Conservation (phyloP, 2,888 invertebrate species). For the Drosophila robusta region DNA sequence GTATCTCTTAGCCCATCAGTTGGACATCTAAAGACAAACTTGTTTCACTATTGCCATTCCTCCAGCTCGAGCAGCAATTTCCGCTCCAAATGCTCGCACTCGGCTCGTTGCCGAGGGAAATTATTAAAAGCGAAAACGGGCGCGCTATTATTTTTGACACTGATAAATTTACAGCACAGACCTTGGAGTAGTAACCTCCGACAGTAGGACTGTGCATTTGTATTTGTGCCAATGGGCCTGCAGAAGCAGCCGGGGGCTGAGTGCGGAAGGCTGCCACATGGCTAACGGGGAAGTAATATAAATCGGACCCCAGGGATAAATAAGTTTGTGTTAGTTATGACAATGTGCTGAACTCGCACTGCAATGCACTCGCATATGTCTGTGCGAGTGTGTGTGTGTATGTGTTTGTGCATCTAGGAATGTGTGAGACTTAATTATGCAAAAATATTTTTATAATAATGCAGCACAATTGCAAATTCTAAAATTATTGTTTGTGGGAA, state of each 20-base stretch:
- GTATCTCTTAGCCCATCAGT: slow-evolving; percentile 6
- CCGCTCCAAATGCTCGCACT: slow-evolving; percentile 73
- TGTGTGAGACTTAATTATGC: slow-evolving; percentile 56
- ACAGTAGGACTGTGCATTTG: slow-evolving; percentile 30
- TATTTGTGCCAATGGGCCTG: slow-evolving; percentile 31
- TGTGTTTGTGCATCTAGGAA: slow-evolving; percentile 12
- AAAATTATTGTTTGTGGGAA: slow-evolving; percentile 2
- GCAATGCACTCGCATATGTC: slow-evolving; percentile 51
- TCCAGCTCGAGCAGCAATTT: slow-evolving; percentile 69
- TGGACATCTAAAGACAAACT: not conserved
- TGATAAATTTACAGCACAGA: slow-evolving; percentile 76
- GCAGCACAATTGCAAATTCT: slow-evolving; percentile 31
- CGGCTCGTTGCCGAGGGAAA: slow-evolving; percentile 70
- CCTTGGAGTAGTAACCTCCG: slow-evolving; percentile 73
- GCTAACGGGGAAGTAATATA: slow-evolving; percentile 78
- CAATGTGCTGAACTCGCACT: slow-evolving; percentile 48
- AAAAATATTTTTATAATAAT: slow-evolving; percentile 51
- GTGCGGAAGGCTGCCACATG: slow-evolving; percentile 36
- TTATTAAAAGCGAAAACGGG: slow-evolving; percentile 79
- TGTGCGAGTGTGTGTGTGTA: slow-evolving; percentile 2
- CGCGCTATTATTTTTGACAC: slow-evolving; percentile 80
- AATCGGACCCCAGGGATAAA: slow-evolving; percentile 79
- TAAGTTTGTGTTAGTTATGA: slow-evolving; percentile 82
- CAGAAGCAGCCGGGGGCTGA: slow-evolving; percentile 1
- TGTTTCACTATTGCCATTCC: slow-evolving; percentile 33